Conservation (phyloP, 2,888 invertebrate species). For the Hypsopygia costalis region DNA sequence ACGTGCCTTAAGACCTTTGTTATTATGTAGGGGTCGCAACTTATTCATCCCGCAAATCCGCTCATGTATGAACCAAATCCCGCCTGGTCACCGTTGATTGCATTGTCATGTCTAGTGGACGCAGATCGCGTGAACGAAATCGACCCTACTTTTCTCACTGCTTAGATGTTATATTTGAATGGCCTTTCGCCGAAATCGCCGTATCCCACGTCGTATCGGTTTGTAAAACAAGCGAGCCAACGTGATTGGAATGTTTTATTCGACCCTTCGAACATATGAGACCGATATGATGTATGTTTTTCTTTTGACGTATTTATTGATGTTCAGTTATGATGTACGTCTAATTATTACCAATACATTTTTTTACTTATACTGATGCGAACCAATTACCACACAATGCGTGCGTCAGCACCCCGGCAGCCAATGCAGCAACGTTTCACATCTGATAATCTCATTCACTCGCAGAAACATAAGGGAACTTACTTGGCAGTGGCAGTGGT, state of each 20-base stretch:
- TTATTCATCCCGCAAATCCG: slow-evolving; percentile 80
- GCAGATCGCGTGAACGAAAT: slow-evolving; percentile 21
- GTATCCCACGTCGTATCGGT: slow-evolving; percentile 68
- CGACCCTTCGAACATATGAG: slow-evolving; percentile 75
- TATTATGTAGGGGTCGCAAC: slow-evolving; percentile 78
- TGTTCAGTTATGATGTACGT: slow-evolving; percentile 18
- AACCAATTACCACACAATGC: too few species aligned
- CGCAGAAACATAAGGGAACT: too few species aligned
- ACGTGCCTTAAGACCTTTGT: slow-evolving; percentile 70
- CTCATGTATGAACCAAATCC: slow-evolving; percentile 79
- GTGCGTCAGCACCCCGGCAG: too few species aligned
- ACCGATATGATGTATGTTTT: slow-evolving; percentile 74
- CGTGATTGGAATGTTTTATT: slow-evolving; percentile 78
- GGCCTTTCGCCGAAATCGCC: slow-evolving; percentile 24
- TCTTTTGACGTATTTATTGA: slow-evolving; percentile 65
- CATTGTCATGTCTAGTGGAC: slow-evolving; percentile 76
- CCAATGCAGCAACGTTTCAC: too few species aligned
- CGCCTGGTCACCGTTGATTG: slow-evolving; percentile 79
- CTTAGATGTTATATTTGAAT: slow-evolving; percentile 29
- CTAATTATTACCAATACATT: too few species aligned
- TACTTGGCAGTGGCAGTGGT: too few species aligned
- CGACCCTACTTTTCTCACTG: slow-evolving; percentile 19
- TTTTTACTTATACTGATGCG: too few species aligned
- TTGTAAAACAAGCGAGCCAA: slow-evolving; percentile 77
- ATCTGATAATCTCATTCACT: too few species aligned